Base-by-base conservation (phyloP, 2,113 vertebrate genomes). In the Pachycephala philippinensis region DNA sequence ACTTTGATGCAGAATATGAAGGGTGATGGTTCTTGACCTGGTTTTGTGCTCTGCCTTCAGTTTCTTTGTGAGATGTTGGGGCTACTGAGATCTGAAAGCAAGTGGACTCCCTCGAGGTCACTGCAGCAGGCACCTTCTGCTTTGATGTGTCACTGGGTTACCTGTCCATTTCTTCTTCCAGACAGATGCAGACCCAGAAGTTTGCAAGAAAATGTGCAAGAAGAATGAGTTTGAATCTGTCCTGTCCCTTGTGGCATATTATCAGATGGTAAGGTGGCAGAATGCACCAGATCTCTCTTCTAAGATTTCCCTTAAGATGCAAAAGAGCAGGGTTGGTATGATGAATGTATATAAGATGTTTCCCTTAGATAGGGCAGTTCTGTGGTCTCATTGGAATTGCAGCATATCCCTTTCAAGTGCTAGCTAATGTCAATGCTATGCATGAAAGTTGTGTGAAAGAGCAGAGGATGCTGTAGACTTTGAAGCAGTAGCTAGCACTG, bases 201-300 rank as follows among this genome's bases (percentile, higher is more conserved):
- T 99, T 96, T 99, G 99, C 96, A 99, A 99, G 98, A 99, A 98
- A 95, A 99, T 99, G 99, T 99, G 99, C 97, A 99, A 98, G 97
- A 98, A 97, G 97, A 99, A 99, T 61, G 95, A 99, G 33, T 99
- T 97, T 49, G 99, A 99, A 97, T 99, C 99, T 1, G 98, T 99
- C 75, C 90, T 99, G 79, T 99, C 99, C 35, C 98, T 99, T 47
- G 99, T 99, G 91, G 98, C 99, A 0, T 99, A 99, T 96, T 99
- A 99, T 97, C 99, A 99, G 97, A 99, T 99, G 99, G 99, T 99
- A 98, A 98, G 98, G 44, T 53, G 86, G 30, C 57, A 84, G 33
- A 80, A 63, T 31, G 31, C 76, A 50, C 54, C 19, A 19, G 7
- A 37, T 60, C 2, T 52, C 27, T 53, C 22, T 83, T 81, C 56